These are phyloP conservation scores for Macrostomum cliftonense DNA, from an alignment of 2,888 invertebrate genomes.

Conservation along the genomic window DNA sequence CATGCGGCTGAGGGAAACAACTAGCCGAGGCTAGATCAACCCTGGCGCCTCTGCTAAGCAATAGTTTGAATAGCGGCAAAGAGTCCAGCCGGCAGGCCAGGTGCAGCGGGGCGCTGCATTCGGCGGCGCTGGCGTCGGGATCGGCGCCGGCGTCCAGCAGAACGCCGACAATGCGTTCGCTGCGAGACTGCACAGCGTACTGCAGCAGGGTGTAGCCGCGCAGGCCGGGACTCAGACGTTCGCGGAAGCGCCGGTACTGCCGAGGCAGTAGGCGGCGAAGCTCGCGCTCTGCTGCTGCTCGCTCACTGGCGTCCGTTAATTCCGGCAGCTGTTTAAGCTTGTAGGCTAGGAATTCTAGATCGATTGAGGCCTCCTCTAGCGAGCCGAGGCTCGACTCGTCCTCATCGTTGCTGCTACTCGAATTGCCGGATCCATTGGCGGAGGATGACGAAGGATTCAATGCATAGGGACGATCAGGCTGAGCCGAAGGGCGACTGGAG, in stretches of 20 bases:
- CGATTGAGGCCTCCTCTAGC: not conserved
- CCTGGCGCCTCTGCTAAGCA: not conserved
- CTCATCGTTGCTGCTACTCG: not conserved
- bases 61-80: not conserved
- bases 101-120: slow-evolving; percentile 56
- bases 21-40: not conserved
- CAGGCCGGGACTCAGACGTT: slow-evolving; percentile 40
- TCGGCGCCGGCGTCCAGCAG: slow-evolving; percentile 14
- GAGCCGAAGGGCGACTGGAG: too few species aligned
- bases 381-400: not conserved
- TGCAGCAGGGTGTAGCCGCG: slow-evolving; percentile 53
- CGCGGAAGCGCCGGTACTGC: not conserved
- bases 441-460: too few species aligned
- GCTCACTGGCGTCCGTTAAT: not conserved
- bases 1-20: not conserved
- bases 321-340: not conserved
- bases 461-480: too few species aligned
- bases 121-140: slow-evolving; percentile 52
- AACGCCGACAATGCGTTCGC: slow-evolving; percentile 16
- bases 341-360: not conserved
- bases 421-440: not conserved
- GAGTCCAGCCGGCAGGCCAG: slow-evolving; percentile 52
- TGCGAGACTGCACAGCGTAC: slow-evolving; percentile 50
- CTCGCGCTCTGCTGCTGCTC: not conserved
- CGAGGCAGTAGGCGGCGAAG: not conserved